These are phyloP conservation scores for Raja brachyura DNA, from an alignment of 2,113 vertebrate species.

Conservation along the genomic window DNA sequence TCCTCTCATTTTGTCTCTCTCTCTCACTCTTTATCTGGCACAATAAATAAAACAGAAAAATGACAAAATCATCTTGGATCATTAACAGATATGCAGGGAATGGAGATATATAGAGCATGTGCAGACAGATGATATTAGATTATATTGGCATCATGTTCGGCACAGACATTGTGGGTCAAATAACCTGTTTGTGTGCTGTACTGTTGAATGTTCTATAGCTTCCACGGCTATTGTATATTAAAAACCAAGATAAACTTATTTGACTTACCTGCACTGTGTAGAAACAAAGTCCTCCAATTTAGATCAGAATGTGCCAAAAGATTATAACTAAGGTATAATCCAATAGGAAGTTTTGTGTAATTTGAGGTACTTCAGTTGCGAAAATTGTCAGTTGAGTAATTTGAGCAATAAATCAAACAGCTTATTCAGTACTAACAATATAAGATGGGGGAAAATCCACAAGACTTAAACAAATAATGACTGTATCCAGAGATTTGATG, in stretches of 20 bases:
- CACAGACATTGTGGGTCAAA: too few species aligned
- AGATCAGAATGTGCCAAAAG: not conserved
- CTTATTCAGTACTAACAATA: slow-evolving; percentile 1
- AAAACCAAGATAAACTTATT: not conserved
- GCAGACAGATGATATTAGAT: too few species aligned
- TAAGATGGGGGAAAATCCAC: not conserved
- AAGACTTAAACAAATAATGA: not conserved
- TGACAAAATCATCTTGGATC: not conserved
- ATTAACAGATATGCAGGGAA: too few species aligned
- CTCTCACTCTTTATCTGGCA: not conserved
- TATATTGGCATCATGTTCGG: too few species aligned
- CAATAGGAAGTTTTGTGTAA: not conserved
- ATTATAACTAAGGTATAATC: not conserved
- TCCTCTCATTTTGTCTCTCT: too few species aligned
- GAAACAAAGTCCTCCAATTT: not conserved
- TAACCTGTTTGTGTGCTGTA: too few species aligned
- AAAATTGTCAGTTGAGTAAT: not conserved
- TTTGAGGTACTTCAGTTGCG: not conserved
- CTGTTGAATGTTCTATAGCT: too few species aligned
- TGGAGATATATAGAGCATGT: too few species aligned
- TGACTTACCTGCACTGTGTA: not conserved
- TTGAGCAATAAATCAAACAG: not conserved
- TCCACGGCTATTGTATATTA: too few species aligned
- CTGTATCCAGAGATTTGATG: not conserved
- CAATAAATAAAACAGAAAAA: not conserved